A percentile compares a stretch with the other conserved stretches of the same genome.
These are phyloP conservation scores for Xyliphius kryptos DNA, from an alignment of 2,113 vertebrate species.

Conservation along the genomic window DNA sequence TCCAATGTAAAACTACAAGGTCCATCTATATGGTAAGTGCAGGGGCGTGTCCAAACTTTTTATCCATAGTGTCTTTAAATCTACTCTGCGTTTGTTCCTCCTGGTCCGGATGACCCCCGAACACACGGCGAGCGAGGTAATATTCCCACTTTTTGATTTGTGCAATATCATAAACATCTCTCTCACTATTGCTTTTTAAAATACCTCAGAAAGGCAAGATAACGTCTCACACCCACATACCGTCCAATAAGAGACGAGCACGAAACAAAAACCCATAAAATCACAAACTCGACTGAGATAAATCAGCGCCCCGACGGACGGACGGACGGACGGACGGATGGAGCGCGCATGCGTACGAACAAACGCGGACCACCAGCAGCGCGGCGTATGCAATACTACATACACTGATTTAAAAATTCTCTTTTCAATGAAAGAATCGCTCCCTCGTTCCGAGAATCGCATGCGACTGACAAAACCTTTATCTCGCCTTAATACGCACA, in stretches of 20 bases:
- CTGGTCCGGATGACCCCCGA: too few relatives aligned
- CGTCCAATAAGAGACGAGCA: conserved; percentile 6
- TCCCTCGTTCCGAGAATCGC: background rate
- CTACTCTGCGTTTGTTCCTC: too few relatives aligned
- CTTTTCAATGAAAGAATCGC: background rate
- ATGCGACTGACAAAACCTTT: background rate
- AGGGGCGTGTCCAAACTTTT: too few relatives aligned
- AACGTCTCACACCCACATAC: conserved; percentile 1
- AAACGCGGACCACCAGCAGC: too few relatives aligned
- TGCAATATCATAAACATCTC: conserved; percentile 28
- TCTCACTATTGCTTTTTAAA: conserved; percentile 30
- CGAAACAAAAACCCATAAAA: conserved; percentile 1
- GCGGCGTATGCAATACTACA: background rate
- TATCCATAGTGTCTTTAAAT: too few relatives aligned
- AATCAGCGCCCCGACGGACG: background rate
- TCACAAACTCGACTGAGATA: background rate
- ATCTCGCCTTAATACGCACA: too few relatives aligned
- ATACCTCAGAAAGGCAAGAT: conserved; percentile 32
- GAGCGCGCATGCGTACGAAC: background rate
- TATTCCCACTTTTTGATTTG: conserved; percentile 6
- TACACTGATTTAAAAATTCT: conserved; percentile 1
- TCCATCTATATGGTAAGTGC: too few relatives aligned
- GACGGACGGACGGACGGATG: background rate
- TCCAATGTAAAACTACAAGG: too few relatives aligned
- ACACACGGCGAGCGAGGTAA: conserved; percentile 29